A percentile compares a stretch with the other conserved stretches of the same genome.
Evolutionary conservation across 2,113 vertebrate species (phyloP).

Genomic region (Plestiodon gilberti): DNA sequence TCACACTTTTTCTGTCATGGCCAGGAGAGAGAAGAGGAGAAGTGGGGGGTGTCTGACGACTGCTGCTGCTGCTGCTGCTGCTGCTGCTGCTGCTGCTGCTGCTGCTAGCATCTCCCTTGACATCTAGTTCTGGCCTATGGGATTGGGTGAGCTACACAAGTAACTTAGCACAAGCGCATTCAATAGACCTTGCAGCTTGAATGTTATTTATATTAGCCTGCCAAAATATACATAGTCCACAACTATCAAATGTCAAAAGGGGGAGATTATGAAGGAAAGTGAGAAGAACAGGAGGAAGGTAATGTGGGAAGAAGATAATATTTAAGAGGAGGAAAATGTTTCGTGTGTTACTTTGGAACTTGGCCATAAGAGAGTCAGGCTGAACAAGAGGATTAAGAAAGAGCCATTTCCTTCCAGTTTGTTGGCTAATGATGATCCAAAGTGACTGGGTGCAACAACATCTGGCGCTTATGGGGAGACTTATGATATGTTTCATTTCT

Average conservation of each 20-base stretch:
- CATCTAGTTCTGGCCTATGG: background rate
- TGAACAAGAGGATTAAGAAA: background rate
- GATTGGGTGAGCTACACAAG: background rate
- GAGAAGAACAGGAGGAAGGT: background rate
- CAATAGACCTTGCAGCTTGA: background rate
- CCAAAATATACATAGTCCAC: too few relatives aligned
- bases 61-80: background rate
- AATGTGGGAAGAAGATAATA: background rate
- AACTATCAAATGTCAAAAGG: background rate
- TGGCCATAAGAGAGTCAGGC: background rate
- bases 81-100: background rate
- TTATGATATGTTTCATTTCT: background rate
- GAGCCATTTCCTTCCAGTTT: background rate
- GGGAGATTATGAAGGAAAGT: background rate
- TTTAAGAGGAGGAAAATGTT: background rate
- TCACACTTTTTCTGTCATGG: background rate
- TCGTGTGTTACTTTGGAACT: background rate
- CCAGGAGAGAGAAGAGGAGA: background rate
- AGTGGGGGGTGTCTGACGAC: background rate
- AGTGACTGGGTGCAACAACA: background rate
- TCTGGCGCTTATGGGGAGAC: background rate
- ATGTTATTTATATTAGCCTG: background rate
- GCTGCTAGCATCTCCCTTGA: background rate
- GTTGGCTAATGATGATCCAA: background rate
- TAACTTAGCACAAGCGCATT: background rate